phyloP scores from a whole-genome alignment of 2,113 vertebrate species.

The Pan troglodytes region DNA sequence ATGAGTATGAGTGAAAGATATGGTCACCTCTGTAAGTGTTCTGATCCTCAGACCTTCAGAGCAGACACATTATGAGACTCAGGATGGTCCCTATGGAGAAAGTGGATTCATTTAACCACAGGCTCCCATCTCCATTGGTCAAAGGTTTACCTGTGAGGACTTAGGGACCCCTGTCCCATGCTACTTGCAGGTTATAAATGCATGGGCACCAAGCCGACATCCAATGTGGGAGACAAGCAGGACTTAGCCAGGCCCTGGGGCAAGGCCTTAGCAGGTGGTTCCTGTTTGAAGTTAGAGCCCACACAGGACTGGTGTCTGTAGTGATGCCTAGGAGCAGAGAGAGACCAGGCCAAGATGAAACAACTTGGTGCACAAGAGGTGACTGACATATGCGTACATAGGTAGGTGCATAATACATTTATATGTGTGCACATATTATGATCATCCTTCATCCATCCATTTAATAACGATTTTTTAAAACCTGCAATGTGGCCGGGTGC shows the following conservation, averaged over 20 bases:
- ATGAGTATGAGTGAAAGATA: background rate
- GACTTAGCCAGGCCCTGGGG: background rate
- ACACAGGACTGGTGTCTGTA: background rate
- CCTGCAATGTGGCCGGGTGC: fast-evolving
- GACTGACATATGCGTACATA: background rate
- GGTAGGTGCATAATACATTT: background rate
- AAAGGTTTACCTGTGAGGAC: background rate
- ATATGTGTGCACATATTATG: background rate
- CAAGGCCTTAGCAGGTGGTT: background rate
- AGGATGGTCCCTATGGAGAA: background rate
- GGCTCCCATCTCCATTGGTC: background rate
- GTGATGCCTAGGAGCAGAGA: background rate
- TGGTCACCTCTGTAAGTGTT: background rate
- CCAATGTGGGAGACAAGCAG: background rate
- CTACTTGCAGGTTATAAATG: background rate
- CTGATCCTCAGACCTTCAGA: background rate
- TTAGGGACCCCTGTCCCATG: fast-evolving
- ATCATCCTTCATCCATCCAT: background rate
- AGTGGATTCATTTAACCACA: background rate
- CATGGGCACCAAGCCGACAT: background rate
- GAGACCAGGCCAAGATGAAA: background rate
- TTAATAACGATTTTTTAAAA: background rate
- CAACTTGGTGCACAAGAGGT: background rate
- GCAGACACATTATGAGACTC: background rate
- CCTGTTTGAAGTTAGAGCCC: background rate